Evolutionary conservation across 2,797 vertebrate genomes (phyloP).

Genomic region (Nannoperca australis): DNA sequence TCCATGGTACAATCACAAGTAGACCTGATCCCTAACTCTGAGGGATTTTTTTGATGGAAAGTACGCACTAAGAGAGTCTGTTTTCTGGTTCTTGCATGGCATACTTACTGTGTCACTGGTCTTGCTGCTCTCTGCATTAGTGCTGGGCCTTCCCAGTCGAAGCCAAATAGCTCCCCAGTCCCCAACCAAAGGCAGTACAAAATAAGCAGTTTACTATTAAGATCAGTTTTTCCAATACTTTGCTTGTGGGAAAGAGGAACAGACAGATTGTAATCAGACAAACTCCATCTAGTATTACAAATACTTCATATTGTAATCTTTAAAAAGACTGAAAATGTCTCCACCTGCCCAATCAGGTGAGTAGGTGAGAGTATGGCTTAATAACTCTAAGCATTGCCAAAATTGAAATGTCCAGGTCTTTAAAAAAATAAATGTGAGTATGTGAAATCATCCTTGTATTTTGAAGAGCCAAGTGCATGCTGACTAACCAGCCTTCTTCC

Average conservation of each 20-base stretch:
- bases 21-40: conserved; percentile 30
- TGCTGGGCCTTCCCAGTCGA: conserved; percentile 44
- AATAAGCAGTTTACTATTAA: conserved; percentile 14
- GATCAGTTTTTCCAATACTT: neutral
- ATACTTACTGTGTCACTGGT: conserved; percentile 37
- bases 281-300: neutral
- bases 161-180: conserved; percentile 8
- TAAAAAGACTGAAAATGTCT: neutral
- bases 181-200: conserved; percentile 19
- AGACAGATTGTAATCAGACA: conserved; percentile 4
- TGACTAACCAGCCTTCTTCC: conserved; percentile 21
- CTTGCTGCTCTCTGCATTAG: conserved; percentile 29
- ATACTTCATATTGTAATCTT: neutral
- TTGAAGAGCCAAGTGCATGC: conserved; percentile 33
- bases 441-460: conserved; percentile 20
- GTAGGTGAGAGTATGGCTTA: conserved; percentile 10
- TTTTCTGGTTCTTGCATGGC: conserved; percentile 36
- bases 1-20: conserved; percentile 55
- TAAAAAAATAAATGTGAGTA: conserved; percentile 12
- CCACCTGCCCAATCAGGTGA: neutral
- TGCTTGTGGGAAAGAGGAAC: neutral
- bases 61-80: conserved; percentile 49
- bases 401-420: conserved; percentile 19
- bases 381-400: neutral
- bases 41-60: conserved; percentile 61